Conservation (phyloP, 2,888 invertebrate genomes). For the Plagiodera versicolora region DNA sequence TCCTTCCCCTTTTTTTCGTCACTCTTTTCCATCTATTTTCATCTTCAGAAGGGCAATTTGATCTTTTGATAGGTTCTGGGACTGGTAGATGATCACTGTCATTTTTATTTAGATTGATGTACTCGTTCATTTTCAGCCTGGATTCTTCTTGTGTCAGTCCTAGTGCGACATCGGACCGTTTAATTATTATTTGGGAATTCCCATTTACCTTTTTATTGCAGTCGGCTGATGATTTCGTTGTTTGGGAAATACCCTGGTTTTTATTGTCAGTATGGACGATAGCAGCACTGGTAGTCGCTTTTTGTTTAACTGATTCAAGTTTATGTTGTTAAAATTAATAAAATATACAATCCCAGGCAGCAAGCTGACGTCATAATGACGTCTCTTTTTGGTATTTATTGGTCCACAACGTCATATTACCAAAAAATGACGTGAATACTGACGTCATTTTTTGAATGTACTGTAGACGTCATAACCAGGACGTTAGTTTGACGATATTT, state of each 20-base stretch:
- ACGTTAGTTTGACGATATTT: too few relatives aligned
- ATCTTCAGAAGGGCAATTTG: neutral
- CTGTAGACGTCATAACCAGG: too few relatives aligned
- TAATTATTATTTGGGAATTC: conserved; percentile 6
- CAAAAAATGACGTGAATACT: too few relatives aligned
- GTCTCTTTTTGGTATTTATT: too few relatives aligned
- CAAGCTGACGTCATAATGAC: too few relatives aligned
- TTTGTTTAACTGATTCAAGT: too few relatives aligned
- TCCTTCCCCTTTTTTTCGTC: neutral
- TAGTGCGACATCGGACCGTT: conserved; percentile 1
- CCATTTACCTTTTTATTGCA: neutral
- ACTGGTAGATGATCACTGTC: neutral
- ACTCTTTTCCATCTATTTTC: neutral
- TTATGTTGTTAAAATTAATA: too few relatives aligned
- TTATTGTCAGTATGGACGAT: too few relatives aligned
- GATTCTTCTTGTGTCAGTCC: conserved; percentile 1
- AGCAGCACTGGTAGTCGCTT: too few relatives aligned
- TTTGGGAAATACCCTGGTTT: conserved; percentile 7
- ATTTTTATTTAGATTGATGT: neutral
- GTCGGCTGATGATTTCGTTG: neutral
- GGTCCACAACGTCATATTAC: too few relatives aligned
- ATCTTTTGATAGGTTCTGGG: neutral
- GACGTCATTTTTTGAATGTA: too few relatives aligned
- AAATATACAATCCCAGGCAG: too few relatives aligned
- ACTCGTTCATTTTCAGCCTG: conserved; percentile 7